Base-by-base conservation (phyloP, 2,113 vertebrate species). In the Oophaga pumilio region DNA sequence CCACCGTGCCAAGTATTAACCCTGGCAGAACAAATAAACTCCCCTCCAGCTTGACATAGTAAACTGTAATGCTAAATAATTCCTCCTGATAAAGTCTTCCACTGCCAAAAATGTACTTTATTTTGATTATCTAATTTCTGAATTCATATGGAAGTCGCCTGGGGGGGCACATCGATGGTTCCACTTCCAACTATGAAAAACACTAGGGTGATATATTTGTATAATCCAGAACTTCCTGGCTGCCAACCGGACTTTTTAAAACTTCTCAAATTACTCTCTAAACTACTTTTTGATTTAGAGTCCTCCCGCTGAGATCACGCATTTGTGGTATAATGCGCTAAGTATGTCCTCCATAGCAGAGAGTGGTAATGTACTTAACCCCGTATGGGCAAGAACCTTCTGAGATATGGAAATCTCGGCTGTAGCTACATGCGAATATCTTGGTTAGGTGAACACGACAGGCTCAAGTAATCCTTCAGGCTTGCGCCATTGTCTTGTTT, bases 301-400 rank as follows among this genome's bases (percentile, higher is more conserved):
- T n/a, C 28, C 66, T 73, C 82, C 82, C 14, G 68, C 66, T 84
- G 52, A 84, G 82, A 66, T 84, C 49, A 56, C 13, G 24, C 33
- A 24, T 26, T 28, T 57, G 49, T 18, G 66, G 66, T 69, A 12
- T 53, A 84, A 53, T 84, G 66, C 57, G n/a, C 15, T 11, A 73
- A 73, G 50, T 56, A 26, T 56, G 50, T 71, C 57, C 82, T 33
- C 43, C 24, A 13, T 56, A 11, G 50, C n/a, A 26, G 62, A 68
- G 22, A 56, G 50, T 43, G 14, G 26, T 13, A 43, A 24, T 43
- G 6, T 8, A 4, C 15, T 84, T 84, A 84, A 57, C 82, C 22
- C 82, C 7, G 15, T 50, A 84, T 2, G 8, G 76, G 13, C 14
- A 2, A 28, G 28, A 43, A 73, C 28, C 15, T 73, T 13, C 3